Conservation (phyloP, 1,140 invertebrate species). For the Euwallacea similis region DNA sequence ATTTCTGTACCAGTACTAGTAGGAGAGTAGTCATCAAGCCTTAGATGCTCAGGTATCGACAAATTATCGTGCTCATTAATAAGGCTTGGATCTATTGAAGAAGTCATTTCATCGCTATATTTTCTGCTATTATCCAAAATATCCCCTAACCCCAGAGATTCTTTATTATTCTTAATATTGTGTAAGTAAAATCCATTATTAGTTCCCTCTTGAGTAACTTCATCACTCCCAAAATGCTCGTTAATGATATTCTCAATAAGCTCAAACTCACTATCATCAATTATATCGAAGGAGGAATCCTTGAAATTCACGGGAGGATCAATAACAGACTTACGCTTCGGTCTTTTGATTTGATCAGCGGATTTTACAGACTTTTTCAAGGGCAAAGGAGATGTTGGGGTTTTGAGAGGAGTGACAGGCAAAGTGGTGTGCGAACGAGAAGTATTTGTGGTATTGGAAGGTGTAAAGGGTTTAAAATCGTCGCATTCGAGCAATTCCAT, state of each 20-base stretch:
- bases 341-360: constrained; percentile 28
- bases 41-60: constrained; percentile 49
- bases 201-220: constrained; percentile 11
- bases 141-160: constrained; percentile 15
- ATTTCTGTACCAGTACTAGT: constrained; percentile 39
- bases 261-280: constrained; percentile 49
- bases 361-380: constrained; percentile 40
- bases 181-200: constrained; percentile 37
- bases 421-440: constrained; percentile 25
- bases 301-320: constrained; percentile 55
- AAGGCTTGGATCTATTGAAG: constrained; percentile 48
- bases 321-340: constrained; percentile 53
- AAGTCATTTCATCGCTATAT: constrained; percentile 45
- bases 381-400: constrained; percentile 26
- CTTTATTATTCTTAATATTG: constrained; percentile 21
- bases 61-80: constrained; percentile 53
- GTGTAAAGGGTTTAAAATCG: constrained; percentile 44
- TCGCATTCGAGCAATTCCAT: constrained; percentile 63
- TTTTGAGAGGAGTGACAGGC: constrained; percentile 27
- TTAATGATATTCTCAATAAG: constrained; percentile 50
- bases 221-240: constrained; percentile 38
- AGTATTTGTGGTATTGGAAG: constrained; percentile 22
- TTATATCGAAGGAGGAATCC: constrained; percentile 43
- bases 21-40: constrained; percentile 44
- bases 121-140: constrained; percentile 36